phyloP scores from a whole-genome alignment of 2,888 invertebrate genomes.

The Terebella lapidaria region DNA sequence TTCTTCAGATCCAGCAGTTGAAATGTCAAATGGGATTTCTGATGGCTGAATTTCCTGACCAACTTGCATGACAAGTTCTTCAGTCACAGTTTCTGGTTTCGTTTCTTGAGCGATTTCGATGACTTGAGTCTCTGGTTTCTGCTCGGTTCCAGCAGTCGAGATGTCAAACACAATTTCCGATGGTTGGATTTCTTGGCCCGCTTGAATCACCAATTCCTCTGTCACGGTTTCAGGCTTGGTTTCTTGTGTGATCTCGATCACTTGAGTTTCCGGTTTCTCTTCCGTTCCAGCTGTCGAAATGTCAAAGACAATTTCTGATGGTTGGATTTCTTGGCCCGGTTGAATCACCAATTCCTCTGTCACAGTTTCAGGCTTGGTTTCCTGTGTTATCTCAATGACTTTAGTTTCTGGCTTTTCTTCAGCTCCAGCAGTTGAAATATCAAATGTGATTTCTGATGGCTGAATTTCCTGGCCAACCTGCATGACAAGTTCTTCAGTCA shows the following conservation, averaged over 20 bases:
- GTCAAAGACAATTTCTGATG: constrained; percentile 8
- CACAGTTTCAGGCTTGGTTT: background rate
- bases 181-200: constrained; percentile 6
- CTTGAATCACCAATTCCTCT: background rate
- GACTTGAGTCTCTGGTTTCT: constrained; percentile 1
- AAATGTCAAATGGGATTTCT: constrained; percentile 7
- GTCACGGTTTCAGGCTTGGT: constrained; percentile 6
- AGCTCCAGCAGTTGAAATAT: constrained; percentile 15
- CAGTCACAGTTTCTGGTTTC: background rate
- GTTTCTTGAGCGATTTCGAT: background rate
- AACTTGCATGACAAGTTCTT: background rate
- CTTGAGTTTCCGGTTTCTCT: background rate
- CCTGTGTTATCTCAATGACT: background rate
- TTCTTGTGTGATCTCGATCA: constrained; percentile 1
- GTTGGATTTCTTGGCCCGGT: constrained; percentile 2
- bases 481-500: constrained; percentile 9
- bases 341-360: background rate
- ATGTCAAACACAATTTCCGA: constrained; percentile 1
- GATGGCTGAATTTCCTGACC: background rate
- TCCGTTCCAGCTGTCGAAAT: constrained; percentile 8
- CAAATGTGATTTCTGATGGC: constrained; percentile 13
- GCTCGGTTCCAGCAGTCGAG: background rate
- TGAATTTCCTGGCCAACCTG: constrained; percentile 13
- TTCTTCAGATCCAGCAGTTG: constrained; percentile 6
- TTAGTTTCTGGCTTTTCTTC: constrained; percentile 3